These are phyloP conservation scores for Phodopus roborovskii DNA, from an alignment of 2,113 vertebrate genomes.

Conservation along the genomic window DNA sequence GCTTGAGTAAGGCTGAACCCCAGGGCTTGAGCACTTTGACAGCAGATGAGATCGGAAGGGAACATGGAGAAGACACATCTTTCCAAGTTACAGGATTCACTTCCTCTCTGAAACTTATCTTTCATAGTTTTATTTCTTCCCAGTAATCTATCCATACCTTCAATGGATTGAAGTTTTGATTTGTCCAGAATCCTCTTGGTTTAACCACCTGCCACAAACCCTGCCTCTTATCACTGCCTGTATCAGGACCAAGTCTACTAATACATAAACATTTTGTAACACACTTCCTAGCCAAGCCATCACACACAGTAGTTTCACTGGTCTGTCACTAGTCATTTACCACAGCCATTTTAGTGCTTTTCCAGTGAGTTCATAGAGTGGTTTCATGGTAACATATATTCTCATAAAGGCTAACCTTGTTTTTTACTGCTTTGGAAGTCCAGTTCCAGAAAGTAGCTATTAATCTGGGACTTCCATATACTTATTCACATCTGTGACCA, in stretches of 20 bases:
- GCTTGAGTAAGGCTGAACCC: not conserved
- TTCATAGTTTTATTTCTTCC: not conserved
- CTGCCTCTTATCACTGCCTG: not conserved
- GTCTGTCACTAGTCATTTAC: not conserved
- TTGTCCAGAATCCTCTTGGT: not conserved
- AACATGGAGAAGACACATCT: not conserved
- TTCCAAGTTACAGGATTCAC: not conserved
- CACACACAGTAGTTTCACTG: not conserved
- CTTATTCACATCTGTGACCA: not conserved
- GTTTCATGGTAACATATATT: not conserved
- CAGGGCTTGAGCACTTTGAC: not conserved
- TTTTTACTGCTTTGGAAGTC: not conserved
- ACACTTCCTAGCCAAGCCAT: not conserved
- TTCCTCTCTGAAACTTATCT: not conserved
- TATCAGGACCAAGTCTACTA: not conserved
- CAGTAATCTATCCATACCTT: not conserved
- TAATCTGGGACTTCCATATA: not conserved
- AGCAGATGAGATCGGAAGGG: not conserved
- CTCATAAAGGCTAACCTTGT: not conserved
- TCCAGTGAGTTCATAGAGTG: not conserved
- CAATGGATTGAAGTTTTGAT: not conserved
- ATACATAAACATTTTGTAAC: not conserved
- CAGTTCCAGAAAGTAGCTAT: not conserved
- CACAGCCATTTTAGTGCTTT: not conserved
- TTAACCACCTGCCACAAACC: not conserved